These are phyloP conservation scores for Leptopilina myrica DNA, from an alignment of 2,888 invertebrate species.

Conservation along the genomic window DNA sequence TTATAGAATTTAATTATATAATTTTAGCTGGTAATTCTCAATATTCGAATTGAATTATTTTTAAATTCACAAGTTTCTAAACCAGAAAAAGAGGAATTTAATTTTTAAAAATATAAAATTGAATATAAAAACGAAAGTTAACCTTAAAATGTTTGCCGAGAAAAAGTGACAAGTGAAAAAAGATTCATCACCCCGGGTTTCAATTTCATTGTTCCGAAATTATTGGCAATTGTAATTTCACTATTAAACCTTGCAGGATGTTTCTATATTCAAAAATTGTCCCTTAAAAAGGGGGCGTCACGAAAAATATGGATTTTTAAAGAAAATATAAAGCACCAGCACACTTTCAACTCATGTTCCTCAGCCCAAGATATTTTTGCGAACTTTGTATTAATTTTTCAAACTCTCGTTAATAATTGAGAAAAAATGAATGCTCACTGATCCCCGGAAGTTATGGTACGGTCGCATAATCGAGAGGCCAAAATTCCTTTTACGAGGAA, in stretches of 20 bases:
- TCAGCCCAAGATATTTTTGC: background rate
- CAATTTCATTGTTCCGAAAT: background rate
- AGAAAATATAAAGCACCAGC: background rate
- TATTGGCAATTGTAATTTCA: too few relatives aligned
- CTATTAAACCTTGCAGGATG: too few relatives aligned
- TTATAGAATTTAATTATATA: background rate
- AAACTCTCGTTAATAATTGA: too few relatives aligned
- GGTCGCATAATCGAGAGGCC: constrained; percentile 3
- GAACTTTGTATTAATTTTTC: background rate
- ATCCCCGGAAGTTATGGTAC: background rate
- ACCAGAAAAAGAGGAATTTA: too few relatives aligned
- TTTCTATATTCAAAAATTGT: too few relatives aligned
- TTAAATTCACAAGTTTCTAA: too few relatives aligned
- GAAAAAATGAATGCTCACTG: background rate
- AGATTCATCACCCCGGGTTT: background rate
- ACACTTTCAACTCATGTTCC: background rate
- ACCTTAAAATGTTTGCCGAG: constrained; percentile 17
- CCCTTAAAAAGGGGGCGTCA: background rate
- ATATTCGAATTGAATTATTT: too few relatives aligned
- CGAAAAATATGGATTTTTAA: constrained; percentile 30
- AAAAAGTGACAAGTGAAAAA: constrained; percentile 19
- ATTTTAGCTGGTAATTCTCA: background rate
- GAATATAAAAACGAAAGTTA: constrained; percentile 7
- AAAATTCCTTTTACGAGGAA: constrained; percentile 33
- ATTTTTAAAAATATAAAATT: too few relatives aligned